phyloP scores from a whole-genome alignment of 30 jellyfish, hydroid and myxozoan species.

The Aurelia aurita complex sp. Pacific region DNA sequence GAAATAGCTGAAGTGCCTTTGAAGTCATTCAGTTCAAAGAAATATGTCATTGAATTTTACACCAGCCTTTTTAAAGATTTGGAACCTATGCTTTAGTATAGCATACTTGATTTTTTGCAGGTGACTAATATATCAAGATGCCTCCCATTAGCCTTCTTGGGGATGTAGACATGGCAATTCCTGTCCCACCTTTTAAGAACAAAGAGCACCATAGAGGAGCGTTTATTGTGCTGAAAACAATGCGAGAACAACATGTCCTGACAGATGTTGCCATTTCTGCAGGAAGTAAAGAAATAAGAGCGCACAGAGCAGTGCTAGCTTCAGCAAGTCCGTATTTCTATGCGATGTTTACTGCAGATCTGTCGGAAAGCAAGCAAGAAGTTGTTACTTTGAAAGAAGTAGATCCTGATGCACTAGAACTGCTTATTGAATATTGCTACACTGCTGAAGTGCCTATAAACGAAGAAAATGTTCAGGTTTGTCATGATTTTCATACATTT shows the following conservation, averaged over 20 bases:
- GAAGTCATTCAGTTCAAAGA: no score
- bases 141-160: constrained; percentile 62
- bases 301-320: constrained; percentile 91
- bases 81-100: no score
- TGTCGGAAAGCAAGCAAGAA: constrained; percentile 93
- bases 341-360: constrained; percentile 98
- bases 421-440: constrained; percentile 89
- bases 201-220: constrained; percentile 72
- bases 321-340: constrained; percentile 94
- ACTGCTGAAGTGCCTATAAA: constrained; percentile 95
- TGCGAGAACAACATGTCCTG: constrained; percentile 76
- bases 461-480: constrained; percentile 97
- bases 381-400: constrained; percentile 79
- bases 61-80: no score
- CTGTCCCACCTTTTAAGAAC: constrained; percentile 77
- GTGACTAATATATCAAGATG: background rate
- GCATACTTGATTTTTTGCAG: no score
- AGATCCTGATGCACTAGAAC: constrained; percentile 87
- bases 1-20: no score
- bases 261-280: constrained; percentile 89
- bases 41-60: no score
- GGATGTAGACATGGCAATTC: constrained; percentile 44
- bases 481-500: background rate
- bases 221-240: constrained; percentile 62
- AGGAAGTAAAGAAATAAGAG: constrained; percentile 73